Conservation (phyloP, 2,888 invertebrate species). For the Dryobotodes eremita region DNA sequence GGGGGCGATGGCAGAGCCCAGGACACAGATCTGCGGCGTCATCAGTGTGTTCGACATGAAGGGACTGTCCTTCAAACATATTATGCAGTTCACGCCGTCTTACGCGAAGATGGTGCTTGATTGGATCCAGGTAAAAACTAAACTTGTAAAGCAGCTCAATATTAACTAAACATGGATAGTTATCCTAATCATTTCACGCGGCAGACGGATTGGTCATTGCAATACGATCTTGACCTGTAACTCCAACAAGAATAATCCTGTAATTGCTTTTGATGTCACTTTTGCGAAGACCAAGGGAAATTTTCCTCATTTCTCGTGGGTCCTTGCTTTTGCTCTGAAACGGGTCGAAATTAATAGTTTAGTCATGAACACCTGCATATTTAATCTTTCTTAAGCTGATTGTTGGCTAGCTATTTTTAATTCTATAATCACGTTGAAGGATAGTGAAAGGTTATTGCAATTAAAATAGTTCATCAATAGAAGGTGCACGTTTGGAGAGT, state of each 20-base stretch:
- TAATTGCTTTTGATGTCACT: not conserved
- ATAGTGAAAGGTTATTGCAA: not conserved
- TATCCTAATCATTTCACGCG: not conserved
- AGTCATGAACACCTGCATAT: not conserved
- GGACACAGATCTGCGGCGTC: constrained; percentile 94
- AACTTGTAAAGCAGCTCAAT: not conserved
- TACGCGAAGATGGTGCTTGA: constrained; percentile 93
- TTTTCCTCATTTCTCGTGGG: not conserved
- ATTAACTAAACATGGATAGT: not conserved
- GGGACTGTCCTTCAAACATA: constrained; percentile 93
- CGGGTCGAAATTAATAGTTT: not conserved
- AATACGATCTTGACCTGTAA: not conserved
- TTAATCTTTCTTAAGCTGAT: constrained; percentile 3
- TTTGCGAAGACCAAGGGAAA: not conserved
- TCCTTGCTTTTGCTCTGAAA: not conserved
- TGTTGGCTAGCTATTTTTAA: not conserved
- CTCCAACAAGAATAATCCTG: not conserved
- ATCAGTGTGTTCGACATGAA: constrained; percentile 94
- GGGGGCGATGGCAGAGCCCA: constrained; percentile 94
- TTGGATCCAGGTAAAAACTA: constrained; percentile 92
- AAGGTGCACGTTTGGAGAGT: not conserved
- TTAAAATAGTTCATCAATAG: not conserved
- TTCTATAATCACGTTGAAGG: not conserved
- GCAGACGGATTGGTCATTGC: not conserved
- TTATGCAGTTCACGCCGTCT: constrained; percentile 94